Evolutionary conservation across 92 coral and sea anemone species (phyloP).

Genomic region (Palythoa grandiflora): DNA sequence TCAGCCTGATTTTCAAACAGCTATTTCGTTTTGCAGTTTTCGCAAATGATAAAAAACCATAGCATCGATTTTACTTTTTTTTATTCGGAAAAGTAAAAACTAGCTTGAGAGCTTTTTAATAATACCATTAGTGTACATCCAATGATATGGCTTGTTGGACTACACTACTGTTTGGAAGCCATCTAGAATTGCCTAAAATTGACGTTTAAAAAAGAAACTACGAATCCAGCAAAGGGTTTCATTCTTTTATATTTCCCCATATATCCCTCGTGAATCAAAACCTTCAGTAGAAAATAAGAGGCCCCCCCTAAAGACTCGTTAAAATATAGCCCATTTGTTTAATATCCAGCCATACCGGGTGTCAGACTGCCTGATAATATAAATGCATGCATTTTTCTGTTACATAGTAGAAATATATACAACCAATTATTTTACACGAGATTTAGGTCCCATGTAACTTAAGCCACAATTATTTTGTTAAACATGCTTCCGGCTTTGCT

Average conservation of each 20-base stretch:
- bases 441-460: no score
- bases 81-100: not conserved
- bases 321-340: no score
- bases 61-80: not conserved
- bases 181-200: not conserved
- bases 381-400: no score
- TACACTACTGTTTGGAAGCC: not conserved
- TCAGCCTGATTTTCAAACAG: not conserved
- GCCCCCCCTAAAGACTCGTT: no score
- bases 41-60: not conserved
- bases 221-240: not conserved
- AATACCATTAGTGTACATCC: not conserved
- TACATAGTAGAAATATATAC: no score
- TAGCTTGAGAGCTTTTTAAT: not conserved
- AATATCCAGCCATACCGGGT: no score
- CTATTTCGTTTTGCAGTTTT: conserved; percentile 1
- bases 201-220: conserved; percentile 3
- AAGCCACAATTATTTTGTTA: no score
- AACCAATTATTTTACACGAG: no score
- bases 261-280: not conserved
- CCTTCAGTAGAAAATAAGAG: not conserved
- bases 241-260: not conserved
- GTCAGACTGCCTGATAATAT: no score
- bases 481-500: no score
- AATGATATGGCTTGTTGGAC: not conserved